These are phyloP conservation scores for Colletes collaris DNA, from an alignment of 2,888 invertebrate genomes.

Conservation along the genomic window DNA sequence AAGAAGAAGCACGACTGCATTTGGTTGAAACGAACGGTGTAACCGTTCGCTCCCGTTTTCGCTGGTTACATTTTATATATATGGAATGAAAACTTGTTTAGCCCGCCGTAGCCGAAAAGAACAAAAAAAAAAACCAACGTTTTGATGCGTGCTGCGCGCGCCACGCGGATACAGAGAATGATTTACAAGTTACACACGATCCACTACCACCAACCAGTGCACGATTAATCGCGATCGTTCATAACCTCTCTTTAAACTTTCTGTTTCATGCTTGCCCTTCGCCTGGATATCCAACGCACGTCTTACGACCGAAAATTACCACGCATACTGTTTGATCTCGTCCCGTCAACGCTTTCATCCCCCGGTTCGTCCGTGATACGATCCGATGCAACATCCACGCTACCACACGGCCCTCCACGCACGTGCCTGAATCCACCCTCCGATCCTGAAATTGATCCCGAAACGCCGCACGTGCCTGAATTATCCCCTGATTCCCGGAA, in stretches of 20 bases:
- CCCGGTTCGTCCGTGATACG: slow-evolving; percentile 49
- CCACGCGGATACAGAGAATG: slow-evolving; percentile 10
- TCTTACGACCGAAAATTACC: slow-evolving; percentile 74
- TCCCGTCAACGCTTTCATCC: slow-evolving; percentile 72
- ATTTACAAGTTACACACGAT: slow-evolving; percentile 40
- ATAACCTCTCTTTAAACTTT: slow-evolving; percentile 82
- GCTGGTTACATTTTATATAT: neutral
- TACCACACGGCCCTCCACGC: slow-evolving; percentile 37
- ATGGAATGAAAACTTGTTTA: slow-evolving; percentile 32
- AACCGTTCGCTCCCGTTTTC: neutral
- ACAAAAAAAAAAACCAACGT: neutral
- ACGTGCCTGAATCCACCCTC: slow-evolving; percentile 53
- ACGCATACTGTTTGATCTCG: slow-evolving; percentile 63
- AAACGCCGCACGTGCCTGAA: slow-evolving; percentile 57
- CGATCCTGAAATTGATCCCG: slow-evolving; percentile 59
- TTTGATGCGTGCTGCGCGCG: neutral
- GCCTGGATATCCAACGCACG: slow-evolving; percentile 82
- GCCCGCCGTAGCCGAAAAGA: slow-evolving; percentile 15
- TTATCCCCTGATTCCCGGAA: slow-evolving; percentile 34
- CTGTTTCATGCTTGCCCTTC: slow-evolving; percentile 83
- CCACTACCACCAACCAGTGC: slow-evolving; percentile 47
- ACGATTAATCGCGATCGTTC: slow-evolving; percentile 78
- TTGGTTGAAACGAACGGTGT: slow-evolving; percentile 19
- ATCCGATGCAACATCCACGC: slow-evolving; percentile 49
- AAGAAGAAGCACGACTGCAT: slow-evolving; percentile 26